Evolutionary conservation across 2,113 vertebrate species (phyloP).

Genomic region (Aldabrachelys gigantea): DNA sequence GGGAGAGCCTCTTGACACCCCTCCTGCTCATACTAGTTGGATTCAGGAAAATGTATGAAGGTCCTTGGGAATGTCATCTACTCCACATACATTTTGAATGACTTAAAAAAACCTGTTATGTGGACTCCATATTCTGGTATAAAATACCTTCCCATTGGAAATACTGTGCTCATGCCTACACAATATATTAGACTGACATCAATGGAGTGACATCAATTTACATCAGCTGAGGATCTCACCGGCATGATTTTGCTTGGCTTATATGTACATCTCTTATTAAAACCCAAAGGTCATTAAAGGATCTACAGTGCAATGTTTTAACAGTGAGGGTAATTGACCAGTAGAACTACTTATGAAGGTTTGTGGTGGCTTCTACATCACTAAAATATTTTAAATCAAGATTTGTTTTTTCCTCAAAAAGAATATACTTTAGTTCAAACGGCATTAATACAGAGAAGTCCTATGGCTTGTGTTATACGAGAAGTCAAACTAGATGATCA

Average conservation of each 20-base stretch:
- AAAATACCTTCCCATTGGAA: background rate
- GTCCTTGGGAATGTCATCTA: background rate
- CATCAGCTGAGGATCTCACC: background rate
- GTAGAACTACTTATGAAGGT: background rate
- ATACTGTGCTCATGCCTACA: background rate
- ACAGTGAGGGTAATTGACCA: background rate
- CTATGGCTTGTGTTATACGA: background rate
- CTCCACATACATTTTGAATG: background rate
- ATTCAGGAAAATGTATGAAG: background rate
- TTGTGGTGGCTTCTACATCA: background rate
- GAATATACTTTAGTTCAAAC: background rate
- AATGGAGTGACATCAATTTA: background rate
- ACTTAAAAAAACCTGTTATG: background rate
- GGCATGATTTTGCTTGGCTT: background rate
- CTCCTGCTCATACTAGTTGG: background rate
- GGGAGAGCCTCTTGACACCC: background rate
- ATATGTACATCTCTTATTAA: rapidly evolving
- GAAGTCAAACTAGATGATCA: background rate
- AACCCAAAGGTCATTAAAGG: background rate
- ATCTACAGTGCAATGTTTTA: background rate
- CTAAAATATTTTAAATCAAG: background rate
- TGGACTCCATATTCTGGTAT: background rate
- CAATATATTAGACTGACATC: background rate
- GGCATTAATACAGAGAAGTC: background rate
- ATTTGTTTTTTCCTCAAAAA: background rate